Conservation (phyloP, 2,113 vertebrate species). For the Tichodroma muraria region DNA sequence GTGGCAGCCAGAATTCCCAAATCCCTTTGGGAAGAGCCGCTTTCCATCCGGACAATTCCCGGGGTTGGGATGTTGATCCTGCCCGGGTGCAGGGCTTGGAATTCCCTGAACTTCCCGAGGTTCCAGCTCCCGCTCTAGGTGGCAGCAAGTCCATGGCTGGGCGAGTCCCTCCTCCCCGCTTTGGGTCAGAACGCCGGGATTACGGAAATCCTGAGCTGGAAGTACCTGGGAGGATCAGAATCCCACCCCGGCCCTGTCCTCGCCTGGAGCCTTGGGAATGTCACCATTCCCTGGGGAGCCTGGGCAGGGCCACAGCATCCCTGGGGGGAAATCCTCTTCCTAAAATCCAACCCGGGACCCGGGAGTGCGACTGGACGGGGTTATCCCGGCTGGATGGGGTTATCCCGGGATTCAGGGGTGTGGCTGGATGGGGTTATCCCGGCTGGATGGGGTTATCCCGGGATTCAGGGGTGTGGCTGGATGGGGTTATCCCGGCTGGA, state of each 20-base stretch:
- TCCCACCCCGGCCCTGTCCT: no score
- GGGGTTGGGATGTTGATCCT: not conserved
- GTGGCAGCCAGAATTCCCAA: not conserved
- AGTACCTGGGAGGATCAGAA: accelerated
- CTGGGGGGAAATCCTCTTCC: not conserved
- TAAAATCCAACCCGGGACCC: not conserved
- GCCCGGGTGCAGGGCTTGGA: not conserved
- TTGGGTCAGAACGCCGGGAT: not conserved
- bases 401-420: not conserved
- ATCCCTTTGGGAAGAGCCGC: not conserved
- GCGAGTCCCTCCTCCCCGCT: not conserved
- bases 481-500: not conserved
- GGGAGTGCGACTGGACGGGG: no score
- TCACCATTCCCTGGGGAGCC: not conserved
- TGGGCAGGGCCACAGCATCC: not conserved
- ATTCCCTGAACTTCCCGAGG: not conserved
- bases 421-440: not conserved
- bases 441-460: not conserved
- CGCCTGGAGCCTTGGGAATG: not conserved
- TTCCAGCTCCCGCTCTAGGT: not conserved
- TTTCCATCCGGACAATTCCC: not conserved
- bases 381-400: no score
- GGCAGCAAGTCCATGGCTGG: not conserved
- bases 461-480: not conserved
- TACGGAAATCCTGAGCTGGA: not conserved